Evolutionary conservation across 2,888 invertebrate genomes (phyloP).

Genomic region (Watsonalla binaria): DNA sequence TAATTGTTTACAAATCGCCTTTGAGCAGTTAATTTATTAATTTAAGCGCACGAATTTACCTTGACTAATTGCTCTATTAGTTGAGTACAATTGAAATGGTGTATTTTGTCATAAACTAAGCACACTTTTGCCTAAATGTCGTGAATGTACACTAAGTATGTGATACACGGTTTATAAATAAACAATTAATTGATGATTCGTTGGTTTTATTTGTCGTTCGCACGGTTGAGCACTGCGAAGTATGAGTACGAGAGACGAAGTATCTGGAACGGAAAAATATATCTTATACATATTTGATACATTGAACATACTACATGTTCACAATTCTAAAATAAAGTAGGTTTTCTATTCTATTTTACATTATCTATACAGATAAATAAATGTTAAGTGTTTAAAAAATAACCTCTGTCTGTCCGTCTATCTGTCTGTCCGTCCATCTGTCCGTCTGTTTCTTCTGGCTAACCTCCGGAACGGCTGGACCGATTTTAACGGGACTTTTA

Average conservation of each 20-base stretch:
- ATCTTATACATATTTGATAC: too few species aligned
- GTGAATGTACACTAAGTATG: constrained; percentile 73
- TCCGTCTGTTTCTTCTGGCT: too few species aligned
- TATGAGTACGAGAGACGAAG: constrained; percentile 67
- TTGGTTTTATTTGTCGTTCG: constrained; percentile 35
- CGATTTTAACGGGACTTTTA: too few species aligned
- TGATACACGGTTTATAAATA: constrained; percentile 76
- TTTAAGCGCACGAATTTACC: constrained; percentile 75
- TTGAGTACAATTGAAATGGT: constrained; percentile 40
- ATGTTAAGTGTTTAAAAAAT: too few species aligned
- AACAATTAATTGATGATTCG: constrained; percentile 59
- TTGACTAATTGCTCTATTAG: constrained; percentile 47
- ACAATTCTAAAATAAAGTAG: too few species aligned
- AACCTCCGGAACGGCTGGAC: too few species aligned
- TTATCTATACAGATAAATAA: too few species aligned
- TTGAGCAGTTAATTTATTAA: constrained; percentile 50
- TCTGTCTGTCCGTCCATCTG: too few species aligned
- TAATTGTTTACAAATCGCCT: constrained; percentile 17
- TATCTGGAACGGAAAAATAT: constrained; percentile 52
- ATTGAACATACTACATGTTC: too few species aligned
- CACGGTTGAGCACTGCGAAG: constrained; percentile 63
- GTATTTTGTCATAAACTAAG: constrained; percentile 58
- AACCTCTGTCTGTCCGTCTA: too few species aligned
- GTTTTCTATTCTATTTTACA: too few species aligned
- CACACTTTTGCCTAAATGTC: constrained; percentile 73